Base-by-base conservation (phyloP, 2,888 invertebrate species). In the Perizoma flavofasciatum region DNA sequence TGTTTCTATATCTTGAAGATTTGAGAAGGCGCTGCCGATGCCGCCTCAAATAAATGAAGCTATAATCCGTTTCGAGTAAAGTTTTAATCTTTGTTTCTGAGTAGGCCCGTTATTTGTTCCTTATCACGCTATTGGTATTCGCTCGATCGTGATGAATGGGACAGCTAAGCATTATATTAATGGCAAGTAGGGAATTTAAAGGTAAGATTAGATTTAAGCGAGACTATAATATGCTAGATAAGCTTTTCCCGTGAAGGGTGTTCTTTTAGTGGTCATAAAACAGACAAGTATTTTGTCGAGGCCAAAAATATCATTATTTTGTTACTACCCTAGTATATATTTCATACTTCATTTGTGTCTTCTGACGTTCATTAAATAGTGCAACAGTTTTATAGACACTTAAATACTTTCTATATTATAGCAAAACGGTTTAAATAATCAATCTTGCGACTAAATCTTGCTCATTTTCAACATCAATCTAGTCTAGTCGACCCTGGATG, bases 11-110 rank as follows among this genome's bases (percentile, higher is more conserved):
- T 54, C 61, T 50, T 39, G 0, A 52, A 55, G 58, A 62, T 59
- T 55, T 58, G 50, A 48, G 37, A 54, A 40, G 48, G 49, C 48
- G 34, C 40, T 55, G 44, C 37, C n/a, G 34, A 35, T 35, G 35
- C 37, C 43, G 52, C 35, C 48, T 47, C 44, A 44, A 62, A 58
- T 55, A 55, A 58, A 62, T 52, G 45, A 49, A 54, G 40, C n/a
- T 37, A 54, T 62, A 52, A 62, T 55, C 58, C 50, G 34, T 44
- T 50, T 51, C 41, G 44, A 49, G 46, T 53, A 43, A 48, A 54
- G 56, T 56, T 62, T 54, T 55, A 62, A 59, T 62, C 62, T 58
- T 62, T 49, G 62, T 62, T 62, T 54, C 48, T 45, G 62, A 62
- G 62, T 62, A 54, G 58, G 45, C 39, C 48, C 58, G 58, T 49